Percentiles rank a stretch among this genome's conserved stretches.
Conservation (phyloP, 2,888 invertebrate species). For the Drosophila neutralis region DNA sequence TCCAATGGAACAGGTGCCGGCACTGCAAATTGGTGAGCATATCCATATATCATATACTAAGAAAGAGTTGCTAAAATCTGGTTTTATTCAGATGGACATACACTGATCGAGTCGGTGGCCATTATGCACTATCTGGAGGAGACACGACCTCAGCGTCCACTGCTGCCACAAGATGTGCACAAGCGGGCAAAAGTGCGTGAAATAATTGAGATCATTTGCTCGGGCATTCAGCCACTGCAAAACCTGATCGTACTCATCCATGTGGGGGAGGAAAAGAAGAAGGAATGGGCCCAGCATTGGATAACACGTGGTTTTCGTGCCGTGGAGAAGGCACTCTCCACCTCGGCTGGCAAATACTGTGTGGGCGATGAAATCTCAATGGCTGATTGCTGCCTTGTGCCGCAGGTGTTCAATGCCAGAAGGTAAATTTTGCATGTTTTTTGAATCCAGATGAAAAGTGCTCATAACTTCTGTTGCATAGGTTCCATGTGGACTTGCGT, state of each 20-base stretch:
- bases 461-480: conserved; percentile 73
- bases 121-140: conserved; percentile 99
- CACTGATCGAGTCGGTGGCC: conserved; percentile 90
- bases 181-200: conserved; percentile 96
- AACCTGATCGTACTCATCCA: conserved; percentile 95
- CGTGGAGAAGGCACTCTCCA: conserved; percentile 93
- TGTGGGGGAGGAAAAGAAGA: conserved; percentile 94
- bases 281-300: conserved; percentile 97
- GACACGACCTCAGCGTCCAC: conserved; percentile 92
- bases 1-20: conserved; percentile 98
- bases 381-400: conserved; percentile 97
- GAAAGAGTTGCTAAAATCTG: neutral
- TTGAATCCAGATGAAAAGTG: neutral
- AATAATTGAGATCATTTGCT: conserved; percentile 95
- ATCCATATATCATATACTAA: too few relatives aligned
- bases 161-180: conserved; percentile 95
- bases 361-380: conserved; percentile 97
- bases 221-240: conserved; percentile 98
- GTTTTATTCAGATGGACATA: conserved; percentile 87
- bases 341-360: conserved; percentile 95
- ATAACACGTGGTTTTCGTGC: conserved; percentile 95
- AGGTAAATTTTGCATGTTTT: conserved; percentile 86
- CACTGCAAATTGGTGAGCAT: conserved; percentile 91
- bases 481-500: conserved; percentile 96
- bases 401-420: conserved; percentile 97